phyloP scores from a whole-genome alignment of 2,113 vertebrate genomes.

The Rattus norvegicus region DNA sequence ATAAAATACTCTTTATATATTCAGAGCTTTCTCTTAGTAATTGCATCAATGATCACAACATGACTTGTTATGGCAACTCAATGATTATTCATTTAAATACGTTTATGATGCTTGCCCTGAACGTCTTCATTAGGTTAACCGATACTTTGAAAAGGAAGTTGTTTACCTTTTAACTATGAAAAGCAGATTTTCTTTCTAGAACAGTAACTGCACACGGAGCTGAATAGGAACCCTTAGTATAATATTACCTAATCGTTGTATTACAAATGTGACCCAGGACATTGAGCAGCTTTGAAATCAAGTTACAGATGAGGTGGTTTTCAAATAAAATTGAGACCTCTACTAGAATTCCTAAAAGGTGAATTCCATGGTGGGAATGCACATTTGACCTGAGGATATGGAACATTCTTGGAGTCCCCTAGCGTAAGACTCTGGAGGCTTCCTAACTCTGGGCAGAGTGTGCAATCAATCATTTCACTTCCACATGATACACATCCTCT shows the following conservation, averaged over 20 bases:
- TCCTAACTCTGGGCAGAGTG: neutral
- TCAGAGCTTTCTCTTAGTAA: neutral
- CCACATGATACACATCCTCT: neutral
- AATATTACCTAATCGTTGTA: neutral
- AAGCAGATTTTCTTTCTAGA: slow-evolving; percentile 10
- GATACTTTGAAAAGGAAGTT: slow-evolving; percentile 21
- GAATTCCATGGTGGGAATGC: neutral
- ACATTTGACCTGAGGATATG: neutral
- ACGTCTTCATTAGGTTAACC: slow-evolving; percentile 31
- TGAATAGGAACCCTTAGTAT: neutral
- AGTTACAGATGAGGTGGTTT: neutral
- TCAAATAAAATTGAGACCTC: neutral
- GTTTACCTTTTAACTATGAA: slow-evolving; percentile 27
- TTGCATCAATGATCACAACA: neutral
- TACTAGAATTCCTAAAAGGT: neutral
- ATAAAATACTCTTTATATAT: slow-evolving; percentile 18
- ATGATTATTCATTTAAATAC: slow-evolving; percentile 58
- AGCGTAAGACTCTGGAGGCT: neutral
- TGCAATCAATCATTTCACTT: neutral
- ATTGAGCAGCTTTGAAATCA: neutral
- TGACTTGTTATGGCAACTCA: slow-evolving; percentile 53
- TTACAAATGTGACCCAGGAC: neutral
- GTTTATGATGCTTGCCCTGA: slow-evolving; percentile 43
- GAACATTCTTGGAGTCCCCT: neutral
- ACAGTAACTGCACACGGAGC: slow-evolving; percentile 29